Evolutionary conservation across 1,140 invertebrate species (phyloP), one percentile per base, ranked within the genome.

Genomic region (Drosophila santomea): DNA sequence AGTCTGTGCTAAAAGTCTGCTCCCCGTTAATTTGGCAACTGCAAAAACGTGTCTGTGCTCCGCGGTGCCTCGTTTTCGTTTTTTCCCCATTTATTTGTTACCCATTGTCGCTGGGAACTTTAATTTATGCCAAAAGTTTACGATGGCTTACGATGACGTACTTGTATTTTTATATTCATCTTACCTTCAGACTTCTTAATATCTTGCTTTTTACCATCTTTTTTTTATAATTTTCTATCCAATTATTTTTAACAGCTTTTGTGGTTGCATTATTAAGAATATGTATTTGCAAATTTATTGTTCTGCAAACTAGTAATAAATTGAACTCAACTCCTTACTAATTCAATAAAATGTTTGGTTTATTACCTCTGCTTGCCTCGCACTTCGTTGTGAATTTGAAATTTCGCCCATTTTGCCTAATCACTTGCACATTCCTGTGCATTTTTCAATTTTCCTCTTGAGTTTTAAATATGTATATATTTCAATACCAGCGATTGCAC

Each of bases 21-120:
- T 56, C 60, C 67, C 45, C 63, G 51, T 69, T 89, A 89, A 88
- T 88, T 89, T 88, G 84, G 74, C 78, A 86, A 81, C 78, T 68
- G 55, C 50, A 62, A 73, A 60, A 44, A 51, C 72, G 56, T 50
- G 67, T 71, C 66, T 71, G 43, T 28, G 32, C 32, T 32, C 17
- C 38, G 15, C n/a, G 38, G 14, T 4, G 41, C 23, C 41, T 10
- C 3, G 20, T 20, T 20, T 20, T 20, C 20, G 3, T 15, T 45
- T 69, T 69, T 54, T 48, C 39, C 4, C 6, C 12, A 50, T 50
- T 69, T 41, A 58, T 50, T 17, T 69, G 41, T 48, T 48, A 41
- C 17, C 15, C 7, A 32, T 36, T 52, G 28, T 17, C 32, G 15
- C 36, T 71, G 61, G 47, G 59, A 54, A 66, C 11, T 60, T 60